A percentile compares a stretch with the other conserved stretches of the same genome.
These are phyloP conservation scores for Diabrotica undecimpunctata DNA, from an alignment of 1,140 invertebrate species.

Conservation along the genomic window DNA sequence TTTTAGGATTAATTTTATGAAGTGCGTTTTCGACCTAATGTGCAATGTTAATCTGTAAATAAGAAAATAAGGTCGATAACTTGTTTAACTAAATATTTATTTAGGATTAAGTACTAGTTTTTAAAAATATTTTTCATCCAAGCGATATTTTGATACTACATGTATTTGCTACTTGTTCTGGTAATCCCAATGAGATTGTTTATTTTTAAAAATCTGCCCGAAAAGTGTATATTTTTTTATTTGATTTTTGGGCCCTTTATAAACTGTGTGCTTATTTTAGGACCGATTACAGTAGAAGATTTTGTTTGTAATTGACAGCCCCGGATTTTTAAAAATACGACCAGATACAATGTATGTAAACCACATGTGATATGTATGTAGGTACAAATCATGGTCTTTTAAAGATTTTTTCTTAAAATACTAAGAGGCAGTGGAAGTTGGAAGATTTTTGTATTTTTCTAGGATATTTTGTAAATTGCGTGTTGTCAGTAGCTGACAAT, in stretches of 20 bases:
- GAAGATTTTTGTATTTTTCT: slow-evolving; percentile 9
- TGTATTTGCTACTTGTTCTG: neutral
- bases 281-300: no score
- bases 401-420: slow-evolving; percentile 19
- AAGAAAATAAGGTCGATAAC: neutral
- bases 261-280: no score
- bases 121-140: neutral
- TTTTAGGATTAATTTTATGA: no score
- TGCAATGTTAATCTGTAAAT: slow-evolving; percentile 1
- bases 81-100: neutral
- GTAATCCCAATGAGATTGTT: neutral
- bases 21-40: neutral
- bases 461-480: neutral
- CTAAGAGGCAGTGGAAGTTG: slow-evolving; percentile 22
- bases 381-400: slow-evolving; percentile 21
- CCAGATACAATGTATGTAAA: slow-evolving; percentile 16
- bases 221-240: no score
- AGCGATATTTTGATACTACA: neutral
- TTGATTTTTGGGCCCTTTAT: no score
- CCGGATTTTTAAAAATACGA: slow-evolving; percentile 9
- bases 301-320: no score
- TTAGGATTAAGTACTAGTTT: neutral
- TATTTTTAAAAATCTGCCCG: neutral
- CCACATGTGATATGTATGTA: slow-evolving; percentile 20
- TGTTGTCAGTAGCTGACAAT: neutral